Base-by-base conservation (phyloP, 1,140 invertebrate species). In the Drosophila arizonae region DNA sequence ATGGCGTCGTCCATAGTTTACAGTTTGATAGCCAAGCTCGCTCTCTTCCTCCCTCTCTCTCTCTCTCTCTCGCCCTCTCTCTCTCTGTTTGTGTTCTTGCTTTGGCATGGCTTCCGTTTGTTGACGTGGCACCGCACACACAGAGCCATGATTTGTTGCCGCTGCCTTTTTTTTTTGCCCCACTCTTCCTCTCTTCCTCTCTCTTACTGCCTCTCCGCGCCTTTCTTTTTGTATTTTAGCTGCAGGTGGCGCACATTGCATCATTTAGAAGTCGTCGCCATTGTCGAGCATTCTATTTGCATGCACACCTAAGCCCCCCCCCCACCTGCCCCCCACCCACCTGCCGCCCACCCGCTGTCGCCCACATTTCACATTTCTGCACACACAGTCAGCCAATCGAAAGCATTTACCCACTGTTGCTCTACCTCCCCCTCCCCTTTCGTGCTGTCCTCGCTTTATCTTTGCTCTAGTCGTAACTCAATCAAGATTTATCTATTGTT, bases 1-100 rank as follows among this genome's bases (percentile, higher is more conserved):
- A 82, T 79, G 76, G 80, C 80, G 72, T 71, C 72, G 72, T 74
- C 67, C 69, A 84, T 84, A 84, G 80, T 84, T 84, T 82, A 82
- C 79, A 67, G 76, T 82, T 79, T 76, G 65, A 80, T 80, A 66
- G 57, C 61, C 63, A 60, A 24, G 55, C 45, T 62, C 51, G 55
- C 41, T 67, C 51, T 15, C 33, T 24, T n/a, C 66, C 39, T 54
- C 57, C 51, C 48, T 46, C 61, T 46, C 48, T 30, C 41, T 67
- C 51, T 30, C 33, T 45, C 26, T 66, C 45, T 54, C 51, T 60
- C 33, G 56, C 51, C 17, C 33, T 39, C 26, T 72, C 45, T 58
- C 57, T 56, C 61, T 51, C 50, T 41, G 39, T 62, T 43, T 62
- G 50, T 61, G 30, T 67, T 26, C 58, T 69, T 13, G 62, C 77